Conservation (phyloP, 2,797 vertebrate genomes). For the Perdix hodgsoniae region DNA sequence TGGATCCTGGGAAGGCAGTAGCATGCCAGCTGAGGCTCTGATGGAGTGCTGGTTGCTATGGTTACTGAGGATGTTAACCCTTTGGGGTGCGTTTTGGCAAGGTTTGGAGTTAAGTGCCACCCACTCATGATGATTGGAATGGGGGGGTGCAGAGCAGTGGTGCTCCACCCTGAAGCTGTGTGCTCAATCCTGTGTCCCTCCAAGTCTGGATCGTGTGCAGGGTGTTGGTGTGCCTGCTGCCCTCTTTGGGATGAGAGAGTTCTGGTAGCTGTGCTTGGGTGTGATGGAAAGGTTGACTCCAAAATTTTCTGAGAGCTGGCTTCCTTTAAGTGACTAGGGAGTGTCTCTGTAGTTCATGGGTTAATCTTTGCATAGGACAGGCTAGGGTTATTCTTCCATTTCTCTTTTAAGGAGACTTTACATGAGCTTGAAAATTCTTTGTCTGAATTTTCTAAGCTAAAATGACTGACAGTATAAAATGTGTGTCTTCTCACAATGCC, state of each 20-base stretch:
- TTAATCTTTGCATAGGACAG: not conserved
- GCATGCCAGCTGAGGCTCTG: conserved; percentile 38
- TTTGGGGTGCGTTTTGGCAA: not conserved
- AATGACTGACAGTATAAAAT: not conserved
- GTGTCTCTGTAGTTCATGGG: not conserved
- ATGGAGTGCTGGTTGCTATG: conserved; percentile 58
- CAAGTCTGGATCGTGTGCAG: not conserved
- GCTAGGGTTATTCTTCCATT: not conserved
- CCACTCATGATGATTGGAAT: not conserved
- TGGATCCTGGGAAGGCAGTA: conserved; percentile 28
- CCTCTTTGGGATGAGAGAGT: not conserved
- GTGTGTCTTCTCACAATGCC: not conserved
- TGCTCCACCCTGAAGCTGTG: not conserved
- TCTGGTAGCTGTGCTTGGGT: not conserved
- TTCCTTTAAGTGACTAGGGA: not conserved
- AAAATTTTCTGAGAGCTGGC: not conserved
- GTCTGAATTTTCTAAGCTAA: not conserved
- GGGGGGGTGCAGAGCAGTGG: not conserved
- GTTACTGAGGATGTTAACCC: conserved; percentile 60
- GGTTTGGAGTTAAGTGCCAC: conserved; percentile 16
- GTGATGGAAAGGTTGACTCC: not conserved
- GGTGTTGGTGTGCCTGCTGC: not conserved
- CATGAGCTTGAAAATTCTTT: not conserved
- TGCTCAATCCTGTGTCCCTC: not conserved
- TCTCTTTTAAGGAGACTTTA: not conserved